Conservation (phyloP, 53 echinoderm and acorn worm species). For the Holothuria scabra region DNA sequence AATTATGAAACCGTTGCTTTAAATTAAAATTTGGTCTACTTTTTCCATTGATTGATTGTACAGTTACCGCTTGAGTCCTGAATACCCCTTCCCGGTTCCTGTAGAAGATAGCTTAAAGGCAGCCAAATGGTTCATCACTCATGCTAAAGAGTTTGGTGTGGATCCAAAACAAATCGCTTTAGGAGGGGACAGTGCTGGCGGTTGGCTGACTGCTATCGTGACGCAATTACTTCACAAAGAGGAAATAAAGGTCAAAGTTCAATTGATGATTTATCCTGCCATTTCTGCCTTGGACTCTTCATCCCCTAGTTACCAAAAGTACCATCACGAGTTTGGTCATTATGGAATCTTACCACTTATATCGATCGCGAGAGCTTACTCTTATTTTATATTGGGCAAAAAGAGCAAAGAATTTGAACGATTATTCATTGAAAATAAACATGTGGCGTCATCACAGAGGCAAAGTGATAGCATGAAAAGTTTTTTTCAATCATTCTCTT, state of each 20-base stretch:
- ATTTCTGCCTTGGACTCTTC: constrained; percentile 62
- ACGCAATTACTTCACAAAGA: constrained; percentile 67
- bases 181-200: constrained; percentile 82
- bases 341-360: not conserved
- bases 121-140: constrained; percentile 73
- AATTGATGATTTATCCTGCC: constrained; percentile 67
- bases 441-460: constrained; percentile 19
- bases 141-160: constrained; percentile 64
- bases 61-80: constrained; percentile 77
- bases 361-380: not conserved
- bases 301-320: constrained; percentile 51
- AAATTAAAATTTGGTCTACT: no score
- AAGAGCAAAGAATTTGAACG: constrained; percentile 6
- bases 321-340: constrained; percentile 19
- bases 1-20: no score
- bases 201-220: constrained; percentile 60
- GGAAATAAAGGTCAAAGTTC: constrained; percentile 53
- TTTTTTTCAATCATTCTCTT: not conserved
- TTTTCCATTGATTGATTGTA: not conserved
- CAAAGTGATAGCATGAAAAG: not conserved
- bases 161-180: constrained; percentile 64
- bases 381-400: constrained; percentile 8
- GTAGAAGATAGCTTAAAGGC: constrained; percentile 69
- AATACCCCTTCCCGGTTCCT: constrained; percentile 68
- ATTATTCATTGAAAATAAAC: constrained; percentile 51